Evolutionary conservation across 2,797 vertebrate genomes (phyloP).

Genomic region (Xenentodon cancila): DNA sequence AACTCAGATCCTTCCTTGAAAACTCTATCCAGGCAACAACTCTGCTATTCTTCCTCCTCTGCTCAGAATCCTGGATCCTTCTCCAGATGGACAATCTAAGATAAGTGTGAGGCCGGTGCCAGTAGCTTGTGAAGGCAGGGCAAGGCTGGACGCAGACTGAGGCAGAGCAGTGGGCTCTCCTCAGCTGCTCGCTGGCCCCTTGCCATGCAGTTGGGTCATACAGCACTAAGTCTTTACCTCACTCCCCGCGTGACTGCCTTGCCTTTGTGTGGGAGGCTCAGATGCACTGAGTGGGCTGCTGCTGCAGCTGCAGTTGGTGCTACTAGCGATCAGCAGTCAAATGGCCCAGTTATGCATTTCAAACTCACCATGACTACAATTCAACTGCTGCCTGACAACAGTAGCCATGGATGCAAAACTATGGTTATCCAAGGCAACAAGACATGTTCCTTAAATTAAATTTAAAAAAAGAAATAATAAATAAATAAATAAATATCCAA

Average conservation of each 20-base stretch:
- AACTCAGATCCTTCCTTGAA: conserved; percentile 32
- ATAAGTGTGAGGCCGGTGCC: conserved; percentile 57
- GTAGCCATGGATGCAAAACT: conserved; percentile 67
- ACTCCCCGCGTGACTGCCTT: conserved; percentile 81
- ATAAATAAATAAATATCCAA: neutral
- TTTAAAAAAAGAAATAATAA: neutral
- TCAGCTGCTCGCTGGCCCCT: conserved; percentile 73
- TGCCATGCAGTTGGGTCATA: conserved; percentile 82
- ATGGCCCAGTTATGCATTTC: conserved; percentile 70
- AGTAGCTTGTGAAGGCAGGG: conserved; percentile 68
- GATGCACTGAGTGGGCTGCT: conserved; percentile 76
- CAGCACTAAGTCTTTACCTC: conserved; percentile 77
- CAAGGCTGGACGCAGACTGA: conserved; percentile 78
- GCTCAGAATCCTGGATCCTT: conserved; percentile 43
- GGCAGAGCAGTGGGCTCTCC: conserved; percentile 80
- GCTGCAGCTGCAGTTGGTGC: conserved; percentile 55
- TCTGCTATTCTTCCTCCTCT: conserved; percentile 40
- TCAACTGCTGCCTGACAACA: conserved; percentile 64
- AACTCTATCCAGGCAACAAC: conserved; percentile 33
- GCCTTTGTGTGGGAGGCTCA: conserved; percentile 80
- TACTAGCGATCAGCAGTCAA: conserved; percentile 74
- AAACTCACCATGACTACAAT: conserved; percentile 64
- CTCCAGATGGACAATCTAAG: conserved; percentile 36
- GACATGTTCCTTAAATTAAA: conserved; percentile 22
- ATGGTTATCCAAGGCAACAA: conserved; percentile 45